Evolutionary conservation across 37 sponge, comb jelly and placozoan species (phyloP).

Genomic region (Crambe crambe): DNA sequence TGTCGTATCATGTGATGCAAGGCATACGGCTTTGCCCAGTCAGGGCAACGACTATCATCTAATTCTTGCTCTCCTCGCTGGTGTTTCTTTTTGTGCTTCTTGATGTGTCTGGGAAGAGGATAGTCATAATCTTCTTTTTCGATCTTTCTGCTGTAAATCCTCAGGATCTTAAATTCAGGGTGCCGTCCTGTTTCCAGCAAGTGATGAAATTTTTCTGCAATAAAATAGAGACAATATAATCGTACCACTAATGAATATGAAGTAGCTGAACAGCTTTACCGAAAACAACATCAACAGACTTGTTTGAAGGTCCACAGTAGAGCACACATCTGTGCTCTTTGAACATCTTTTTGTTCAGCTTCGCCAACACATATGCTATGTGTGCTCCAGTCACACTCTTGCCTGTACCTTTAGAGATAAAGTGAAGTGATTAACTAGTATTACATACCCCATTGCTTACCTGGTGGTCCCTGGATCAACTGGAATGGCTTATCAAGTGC

Average conservation of each 20-base stretch:
- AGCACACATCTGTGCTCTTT: constrained; percentile 34
- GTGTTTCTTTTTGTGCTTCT: no score
- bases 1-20: constrained; percentile 48
- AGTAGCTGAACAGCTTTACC: no score
- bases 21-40: constrained; percentile 25
- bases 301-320: constrained; percentile 80
- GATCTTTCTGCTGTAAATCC: constrained; percentile 47
- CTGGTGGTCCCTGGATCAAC: constrained; percentile 85
- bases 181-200: neutral
- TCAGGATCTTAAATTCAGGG: constrained; percentile 27
- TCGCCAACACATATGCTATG: constrained; percentile 63
- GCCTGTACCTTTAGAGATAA: constrained; percentile 74
- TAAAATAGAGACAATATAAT: no score
- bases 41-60: constrained; percentile 15
- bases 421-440: neutral
- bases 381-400: constrained; percentile 84
- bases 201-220: constrained; percentile 24
- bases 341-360: constrained; percentile 2
- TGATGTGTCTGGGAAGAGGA: no score
- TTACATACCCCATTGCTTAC: constrained; percentile 30
- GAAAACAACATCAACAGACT: no score
- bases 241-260: no score
- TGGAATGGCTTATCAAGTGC: constrained; percentile 36
- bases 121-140: constrained; percentile 29
- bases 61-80: no score